A percentile compares a stretch with the other conserved stretches of the same genome.
phyloP scores from a whole-genome alignment of 2,888 invertebrate genomes.

The Julus scanicus region DNA sequence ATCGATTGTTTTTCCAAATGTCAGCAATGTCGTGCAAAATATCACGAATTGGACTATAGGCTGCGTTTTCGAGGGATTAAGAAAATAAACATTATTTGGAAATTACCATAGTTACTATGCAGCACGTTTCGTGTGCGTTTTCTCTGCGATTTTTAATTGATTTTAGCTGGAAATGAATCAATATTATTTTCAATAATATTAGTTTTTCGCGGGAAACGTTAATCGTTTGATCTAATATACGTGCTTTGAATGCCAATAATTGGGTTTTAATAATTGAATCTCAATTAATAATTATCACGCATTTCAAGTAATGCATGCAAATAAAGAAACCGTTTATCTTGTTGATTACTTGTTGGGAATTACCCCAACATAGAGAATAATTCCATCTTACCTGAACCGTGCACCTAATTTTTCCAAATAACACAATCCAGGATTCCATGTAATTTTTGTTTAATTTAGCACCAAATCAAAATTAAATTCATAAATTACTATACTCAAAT shows the following conservation, averaged over 20 bases:
- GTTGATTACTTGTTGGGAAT: too few relatives aligned
- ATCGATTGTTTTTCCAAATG: constrained; percentile 29
- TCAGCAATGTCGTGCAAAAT: neutral
- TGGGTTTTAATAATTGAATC: neutral
- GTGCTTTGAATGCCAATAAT: neutral
- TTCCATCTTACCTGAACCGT: too few relatives aligned
- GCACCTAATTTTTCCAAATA: too few relatives aligned
- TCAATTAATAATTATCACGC: too few relatives aligned
- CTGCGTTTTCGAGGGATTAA: neutral
- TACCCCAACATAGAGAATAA: too few relatives aligned
- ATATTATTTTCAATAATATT: neutral
- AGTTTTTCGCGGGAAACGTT: neutral
- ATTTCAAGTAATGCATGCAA: too few relatives aligned
- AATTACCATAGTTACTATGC: neutral
- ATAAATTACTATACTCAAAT: too few relatives aligned
- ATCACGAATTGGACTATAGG: neutral
- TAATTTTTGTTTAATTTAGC: too few relatives aligned
- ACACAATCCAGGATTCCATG: too few relatives aligned
- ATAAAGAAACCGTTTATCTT: too few relatives aligned
- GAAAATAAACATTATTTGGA: neutral
- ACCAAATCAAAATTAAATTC: too few relatives aligned
- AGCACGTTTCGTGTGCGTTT: neutral
- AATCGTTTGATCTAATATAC: neutral
- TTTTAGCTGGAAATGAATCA: neutral
- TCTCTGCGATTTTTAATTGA: neutral